Base-by-base conservation (phyloP, 2,113 vertebrate genomes). In the Paracanthobrama guichenoti region DNA sequence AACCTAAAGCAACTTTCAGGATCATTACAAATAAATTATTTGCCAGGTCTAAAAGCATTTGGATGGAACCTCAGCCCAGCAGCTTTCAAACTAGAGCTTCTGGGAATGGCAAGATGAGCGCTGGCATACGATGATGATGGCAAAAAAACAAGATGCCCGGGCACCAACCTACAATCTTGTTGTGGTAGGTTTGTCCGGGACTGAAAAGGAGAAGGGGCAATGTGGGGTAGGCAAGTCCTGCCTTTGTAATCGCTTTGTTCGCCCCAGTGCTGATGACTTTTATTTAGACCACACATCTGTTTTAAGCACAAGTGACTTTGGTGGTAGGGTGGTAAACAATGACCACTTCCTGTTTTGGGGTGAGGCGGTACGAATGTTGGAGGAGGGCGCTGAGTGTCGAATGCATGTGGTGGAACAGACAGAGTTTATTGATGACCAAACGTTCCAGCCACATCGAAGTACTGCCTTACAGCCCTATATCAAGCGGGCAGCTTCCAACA, bases 311-410 rank as follows among this genome's bases (percentile, higher is more conserved):
- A 99, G 97, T 89, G 98, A 99, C 93, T 99, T 99, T 80, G 98
- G 98, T 22, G 98, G 98, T 0, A 89, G 98, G 1, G 98, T 99
- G 48, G 98, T 99, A 87, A 99, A 99, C 88, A 99, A 99, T 92
- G 98, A 99, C 91, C 98, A 99, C 89, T 99, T 99, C 89, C 93
- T 99, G 8, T 99, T 97, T 90, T 99, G 98, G 98, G 98, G 98
- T n/a, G 98, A 99, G 84, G 96, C 96, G 0, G 88, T 83, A 5
- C 93, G 97, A 7, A 86, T 92, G 0, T 72, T 96, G 93, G 98
- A 99, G 91, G 98, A 99, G 72, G 96, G 96, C 4, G 92, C 93
- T 0, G 98, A 99, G 75, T 97, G 96, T 86, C 93, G 92, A 0
- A 92, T 96, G 86, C 98, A 98, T 73, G 94, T 99, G n/a, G 98